Conservation (phyloP, 92 coral and sea anemone genomes). For the Pocillopora meandrina region DNA sequence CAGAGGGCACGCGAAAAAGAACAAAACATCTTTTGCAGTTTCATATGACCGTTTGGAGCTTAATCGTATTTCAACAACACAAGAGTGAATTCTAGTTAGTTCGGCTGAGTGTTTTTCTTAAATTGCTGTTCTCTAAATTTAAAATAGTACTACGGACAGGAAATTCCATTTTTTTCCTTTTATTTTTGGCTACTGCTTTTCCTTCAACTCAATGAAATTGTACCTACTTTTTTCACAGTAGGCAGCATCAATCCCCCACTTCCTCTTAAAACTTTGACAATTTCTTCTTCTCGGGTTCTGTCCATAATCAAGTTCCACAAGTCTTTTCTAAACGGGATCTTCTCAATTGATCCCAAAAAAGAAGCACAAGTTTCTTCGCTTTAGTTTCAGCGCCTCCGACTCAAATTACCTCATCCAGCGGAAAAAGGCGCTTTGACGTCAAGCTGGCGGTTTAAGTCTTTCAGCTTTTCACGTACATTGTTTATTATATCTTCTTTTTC, state of each 20-base stretch:
- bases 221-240: background rate
- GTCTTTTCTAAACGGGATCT: background rate
- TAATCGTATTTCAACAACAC: no score
- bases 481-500: background rate
- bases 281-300: background rate
- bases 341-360: background rate
- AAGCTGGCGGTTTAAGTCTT: background rate
- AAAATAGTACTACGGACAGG: no score
- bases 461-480: slow-evolving; percentile 4
- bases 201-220: no score
- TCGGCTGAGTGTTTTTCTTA: no score
- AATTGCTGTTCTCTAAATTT: no score
- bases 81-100: no score
- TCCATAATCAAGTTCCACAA: background rate
- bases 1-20: background rate
- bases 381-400: slow-evolving; percentile 6
- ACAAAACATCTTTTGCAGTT: background rate
- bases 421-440: slow-evolving; percentile 19
- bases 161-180: no score
- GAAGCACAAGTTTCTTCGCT: background rate
- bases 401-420: background rate
- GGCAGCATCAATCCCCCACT: background rate
- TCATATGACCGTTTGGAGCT: no score
- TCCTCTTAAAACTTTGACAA: background rate
- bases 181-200: no score